Conservation (phyloP, 2,888 invertebrate species). For the Microchrysa polita region DNA sequence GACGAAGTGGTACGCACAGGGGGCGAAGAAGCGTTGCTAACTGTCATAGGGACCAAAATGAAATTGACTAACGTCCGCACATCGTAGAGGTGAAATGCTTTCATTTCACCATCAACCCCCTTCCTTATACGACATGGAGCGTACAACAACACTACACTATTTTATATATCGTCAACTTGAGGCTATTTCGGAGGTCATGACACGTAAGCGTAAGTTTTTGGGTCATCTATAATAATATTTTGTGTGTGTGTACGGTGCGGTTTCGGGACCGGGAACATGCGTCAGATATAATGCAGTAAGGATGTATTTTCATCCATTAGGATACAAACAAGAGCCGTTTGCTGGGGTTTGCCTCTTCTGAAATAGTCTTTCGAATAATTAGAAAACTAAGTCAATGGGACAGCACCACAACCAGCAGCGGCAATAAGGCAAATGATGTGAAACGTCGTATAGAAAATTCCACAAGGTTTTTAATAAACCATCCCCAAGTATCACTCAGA, state of each 20-base stretch:
- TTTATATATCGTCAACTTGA: conserved; percentile 40
- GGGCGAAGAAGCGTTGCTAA: neutral
- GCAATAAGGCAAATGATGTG: neutral
- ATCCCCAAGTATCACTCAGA: neutral
- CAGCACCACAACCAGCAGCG: too few species aligned
- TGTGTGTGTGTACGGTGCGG: too few species aligned
- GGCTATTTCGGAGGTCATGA: conserved; percentile 44
- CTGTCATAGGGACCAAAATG: conserved; percentile 6
- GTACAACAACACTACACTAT: conserved; percentile 1
- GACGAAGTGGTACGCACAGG: too few species aligned
- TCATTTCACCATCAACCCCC: conserved; percentile 2
- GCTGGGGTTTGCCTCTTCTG: too few species aligned
- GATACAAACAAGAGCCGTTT: conserved; percentile 31
- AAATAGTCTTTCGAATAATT: conserved; percentile 32
- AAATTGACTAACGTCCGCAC: conserved; percentile 36
- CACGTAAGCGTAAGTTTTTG: conserved; percentile 42
- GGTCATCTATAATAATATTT: conserved; percentile 44
- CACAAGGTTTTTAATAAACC: conserved; percentile 22
- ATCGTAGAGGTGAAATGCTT: conserved; percentile 33
- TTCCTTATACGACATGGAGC: neutral
- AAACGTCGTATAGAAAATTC: conserved; percentile 6
- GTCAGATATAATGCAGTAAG: conserved; percentile 34
- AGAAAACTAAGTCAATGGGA: conserved; percentile 41
- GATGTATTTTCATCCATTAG: conserved; percentile 38
- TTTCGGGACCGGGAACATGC: conserved; percentile 33